phyloP scores from a whole-genome alignment of 2,113 vertebrate genomes.

The Andinoacara biseriatus region DNA sequence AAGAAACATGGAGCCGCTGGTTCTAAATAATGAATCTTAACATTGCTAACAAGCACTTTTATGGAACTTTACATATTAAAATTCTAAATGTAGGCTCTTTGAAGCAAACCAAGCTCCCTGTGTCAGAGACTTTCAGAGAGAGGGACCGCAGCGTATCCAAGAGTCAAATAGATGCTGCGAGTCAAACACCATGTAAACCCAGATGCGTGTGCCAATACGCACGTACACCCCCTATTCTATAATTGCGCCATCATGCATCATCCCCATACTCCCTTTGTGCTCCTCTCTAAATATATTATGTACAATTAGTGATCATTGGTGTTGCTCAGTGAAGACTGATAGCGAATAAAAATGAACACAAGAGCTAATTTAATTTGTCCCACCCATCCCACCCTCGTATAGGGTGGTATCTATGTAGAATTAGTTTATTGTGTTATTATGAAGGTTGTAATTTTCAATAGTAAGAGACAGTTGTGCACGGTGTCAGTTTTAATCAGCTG shows the following conservation, averaged over 20 bases:
- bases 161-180: constrained; percentile 5
- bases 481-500: constrained; percentile 48
- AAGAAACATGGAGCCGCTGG: neutral
- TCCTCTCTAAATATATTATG: constrained; percentile 57
- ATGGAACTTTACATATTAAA: constrained; percentile 34
- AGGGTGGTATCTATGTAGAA: constrained; percentile 37
- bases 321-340: constrained; percentile 42
- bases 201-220: constrained; percentile 2
- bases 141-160: neutral
- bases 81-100: constrained; percentile 9
- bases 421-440: constrained; percentile 49
- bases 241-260: constrained; percentile 52
- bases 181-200: constrained; percentile 18
- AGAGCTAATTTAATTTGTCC: constrained; percentile 49
- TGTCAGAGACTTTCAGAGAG: constrained; percentile 9
- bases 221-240: constrained; percentile 31
- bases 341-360: constrained; percentile 52
- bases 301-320: constrained; percentile 50
- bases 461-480: constrained; percentile 45
- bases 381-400: neutral
- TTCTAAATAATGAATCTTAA: constrained; percentile 50
- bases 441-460: constrained; percentile 43
- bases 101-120: constrained; percentile 2
- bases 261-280: constrained; percentile 42
- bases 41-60: constrained; percentile 30